Conservation (phyloP, 2,888 invertebrate genomes). For the Helleia helle region DNA sequence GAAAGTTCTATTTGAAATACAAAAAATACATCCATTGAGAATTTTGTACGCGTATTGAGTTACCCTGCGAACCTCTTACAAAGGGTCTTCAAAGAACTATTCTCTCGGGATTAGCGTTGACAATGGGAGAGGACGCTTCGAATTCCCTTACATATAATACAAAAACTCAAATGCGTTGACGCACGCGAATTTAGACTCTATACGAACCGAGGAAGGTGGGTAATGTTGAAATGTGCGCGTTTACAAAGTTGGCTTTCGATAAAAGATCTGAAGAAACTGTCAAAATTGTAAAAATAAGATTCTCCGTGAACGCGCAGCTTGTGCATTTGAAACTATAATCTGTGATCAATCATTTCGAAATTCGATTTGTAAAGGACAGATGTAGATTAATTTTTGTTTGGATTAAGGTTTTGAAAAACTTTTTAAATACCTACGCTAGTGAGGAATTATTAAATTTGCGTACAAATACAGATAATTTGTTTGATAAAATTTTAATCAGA, state of each 20-base stretch:
- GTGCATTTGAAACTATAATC: slow-evolving; percentile 8
- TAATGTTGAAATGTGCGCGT: not conserved
- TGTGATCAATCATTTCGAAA: slow-evolving; percentile 6
- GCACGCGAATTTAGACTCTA: not conserved
- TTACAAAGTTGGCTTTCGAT: not conserved
- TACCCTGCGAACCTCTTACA: slow-evolving; percentile 11
- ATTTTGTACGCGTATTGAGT: slow-evolving; percentile 11
- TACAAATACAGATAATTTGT: too few relatives aligned
- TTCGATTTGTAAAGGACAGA: slow-evolving; percentile 7
- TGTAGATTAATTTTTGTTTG: slow-evolving; percentile 4
- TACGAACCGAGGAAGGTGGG: not conserved
- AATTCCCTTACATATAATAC: slow-evolving; percentile 6
- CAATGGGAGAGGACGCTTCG: slow-evolving; percentile 18
- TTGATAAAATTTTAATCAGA: too few relatives aligned
- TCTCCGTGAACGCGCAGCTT: slow-evolving; percentile 7
- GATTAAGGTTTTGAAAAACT: not conserved
- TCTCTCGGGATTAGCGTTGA: slow-evolving; percentile 26
- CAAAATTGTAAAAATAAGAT: slow-evolving; percentile 10
- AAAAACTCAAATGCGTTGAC: not conserved
- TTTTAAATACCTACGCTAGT: not conserved
- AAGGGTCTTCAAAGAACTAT: slow-evolving; percentile 18
- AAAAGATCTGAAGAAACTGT: slow-evolving; percentile 7
- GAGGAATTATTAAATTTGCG: too few relatives aligned
- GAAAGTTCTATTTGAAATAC: slow-evolving; percentile 10
- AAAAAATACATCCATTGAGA: slow-evolving; percentile 11